Conservation (phyloP, 2,888 invertebrate species). For the Plagodis dolabraria region DNA sequence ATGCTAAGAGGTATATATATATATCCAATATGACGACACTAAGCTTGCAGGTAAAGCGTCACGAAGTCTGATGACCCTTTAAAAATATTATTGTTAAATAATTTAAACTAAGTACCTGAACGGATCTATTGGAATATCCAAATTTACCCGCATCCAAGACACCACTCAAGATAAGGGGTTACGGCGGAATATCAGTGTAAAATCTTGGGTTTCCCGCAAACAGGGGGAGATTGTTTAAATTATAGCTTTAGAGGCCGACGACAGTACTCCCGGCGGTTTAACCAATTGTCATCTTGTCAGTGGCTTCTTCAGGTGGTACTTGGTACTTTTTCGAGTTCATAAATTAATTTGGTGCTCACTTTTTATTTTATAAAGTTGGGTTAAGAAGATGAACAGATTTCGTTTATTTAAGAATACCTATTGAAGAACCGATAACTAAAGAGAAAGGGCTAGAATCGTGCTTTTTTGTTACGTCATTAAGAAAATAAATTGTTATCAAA, state of each 20-base stretch:
- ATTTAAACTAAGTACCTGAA: background rate
- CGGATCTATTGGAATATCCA: constrained; percentile 23
- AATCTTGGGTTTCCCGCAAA: constrained; percentile 72
- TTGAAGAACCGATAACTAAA: too few species aligned
- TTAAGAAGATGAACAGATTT: too few species aligned
- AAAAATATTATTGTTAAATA: too few species aligned
- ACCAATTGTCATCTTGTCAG: constrained; percentile 60
- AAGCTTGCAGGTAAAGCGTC: too few species aligned
- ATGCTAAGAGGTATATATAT: too few species aligned
- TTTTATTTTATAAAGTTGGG: background rate
- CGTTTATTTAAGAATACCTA: too few species aligned
- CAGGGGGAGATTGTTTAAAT: constrained; percentile 74
- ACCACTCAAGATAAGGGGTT: constrained; percentile 60
- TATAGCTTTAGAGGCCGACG: constrained; percentile 59
- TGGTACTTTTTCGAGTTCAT: constrained; percentile 44
- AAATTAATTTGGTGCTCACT: constrained; percentile 46
- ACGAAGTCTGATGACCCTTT: too few species aligned
- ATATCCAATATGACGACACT: too few species aligned
- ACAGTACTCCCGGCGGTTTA: constrained; percentile 50
- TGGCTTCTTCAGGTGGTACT: constrained; percentile 38
- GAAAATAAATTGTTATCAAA: too few species aligned
- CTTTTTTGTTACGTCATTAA: too few species aligned
- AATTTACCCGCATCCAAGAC: constrained; percentile 19
- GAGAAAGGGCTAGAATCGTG: too few species aligned
- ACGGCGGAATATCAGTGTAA: constrained; percentile 58